Evolutionary conservation across 2,888 invertebrate species (phyloP), one percentile per base, ranked within the genome.

Genomic region (Acronicta psi): DNA sequence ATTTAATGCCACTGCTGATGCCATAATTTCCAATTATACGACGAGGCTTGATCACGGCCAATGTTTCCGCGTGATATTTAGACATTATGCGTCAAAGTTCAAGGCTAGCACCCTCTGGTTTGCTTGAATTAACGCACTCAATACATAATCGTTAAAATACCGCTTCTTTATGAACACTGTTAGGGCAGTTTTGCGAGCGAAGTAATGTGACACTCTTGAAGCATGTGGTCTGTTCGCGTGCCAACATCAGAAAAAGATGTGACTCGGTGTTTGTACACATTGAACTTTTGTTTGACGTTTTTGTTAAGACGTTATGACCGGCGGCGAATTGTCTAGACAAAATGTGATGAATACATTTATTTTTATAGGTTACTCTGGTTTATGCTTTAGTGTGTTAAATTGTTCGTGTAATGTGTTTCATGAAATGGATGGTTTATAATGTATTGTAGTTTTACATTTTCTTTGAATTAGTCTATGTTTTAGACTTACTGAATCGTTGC

Each of bases 231-330:
- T 67, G 71, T 76, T 73, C 59, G 66, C 73, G 82, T 87, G 87
- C 87, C 85, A 86, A 87, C 75, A 72, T 70, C 73, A 59, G 59
- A 81, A 81, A 82, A 83, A 86, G 69, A 80, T 73, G 73, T 81
- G 82, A 77, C 70, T 77, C 57, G 73, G 40, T 73, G 64, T 76
- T 70, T 71, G 69, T 75, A 75, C 38, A 70, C 75, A 77, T 75
- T 77, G 75, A 79, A 76, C 64, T 77, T 77, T 68, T 79, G 72
- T 76, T 77, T 69, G 59, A 73, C 61, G 59, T 70, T 67, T 61
- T 58, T 59, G 66, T 69, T 51, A 64, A 72, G 51, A 65, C 23
- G 31, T 63, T 73, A 63, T 56, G 50, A 57, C 41, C 50, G 82
- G 75, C 79, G 77, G 72, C 77, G 58, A 55, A 65, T 75, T 81